Evolutionary conservation across 53 echinoderm and acorn worm species (phyloP), one percentile per base, ranked within the genome.

Genomic region (Luidia sarsii): DNA sequence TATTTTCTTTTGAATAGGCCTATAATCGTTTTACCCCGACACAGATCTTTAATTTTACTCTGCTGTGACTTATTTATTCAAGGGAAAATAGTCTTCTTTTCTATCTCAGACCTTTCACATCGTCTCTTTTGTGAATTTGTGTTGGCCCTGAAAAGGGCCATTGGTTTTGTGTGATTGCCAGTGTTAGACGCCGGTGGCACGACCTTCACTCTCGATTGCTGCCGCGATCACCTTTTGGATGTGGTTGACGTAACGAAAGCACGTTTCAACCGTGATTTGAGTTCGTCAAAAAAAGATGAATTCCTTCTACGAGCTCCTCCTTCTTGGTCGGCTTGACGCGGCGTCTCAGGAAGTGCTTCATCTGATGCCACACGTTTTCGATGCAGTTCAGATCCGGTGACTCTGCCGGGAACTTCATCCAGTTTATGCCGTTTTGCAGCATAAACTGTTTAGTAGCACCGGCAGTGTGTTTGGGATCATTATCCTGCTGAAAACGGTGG

Each of bases 341-440:
- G 3, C 48, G 45, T 20, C 64, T 56, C 2, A 79, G 48, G 48
- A 19, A 68, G 53, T 79, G 79, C 28, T 70, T 80, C 27, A 75
- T 33, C 39, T 79, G 79, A 23, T 56, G 68, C 79, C 79, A 86
- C 0, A 67, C 23, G 33, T 43, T 50, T 27, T 85, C 86, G 15
- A 72, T 86, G 22, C 86, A 86, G 39, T 92, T 89, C 0, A 92
- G 39, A 39, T 92, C 92, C n/a, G 89, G 89, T 1, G 75, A 68
- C 35, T 85, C 82, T 9, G 92, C 68, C 4, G 85, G 88, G 2
- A 74, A 88, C 48, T 73, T 80, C 75, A 74, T 75, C 85, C 88
- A 88, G 22, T 61, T 82, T 3, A 92, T 88, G 15, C 64, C 82
- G 4, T 19, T 33, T 3, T 7, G 61, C 32, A 3, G 39, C 89